Evolutionary conservation across 2,113 vertebrate species (phyloP), one percentile per base, ranked within the genome.

Genomic region (Trematomus loennbergii): DNA sequence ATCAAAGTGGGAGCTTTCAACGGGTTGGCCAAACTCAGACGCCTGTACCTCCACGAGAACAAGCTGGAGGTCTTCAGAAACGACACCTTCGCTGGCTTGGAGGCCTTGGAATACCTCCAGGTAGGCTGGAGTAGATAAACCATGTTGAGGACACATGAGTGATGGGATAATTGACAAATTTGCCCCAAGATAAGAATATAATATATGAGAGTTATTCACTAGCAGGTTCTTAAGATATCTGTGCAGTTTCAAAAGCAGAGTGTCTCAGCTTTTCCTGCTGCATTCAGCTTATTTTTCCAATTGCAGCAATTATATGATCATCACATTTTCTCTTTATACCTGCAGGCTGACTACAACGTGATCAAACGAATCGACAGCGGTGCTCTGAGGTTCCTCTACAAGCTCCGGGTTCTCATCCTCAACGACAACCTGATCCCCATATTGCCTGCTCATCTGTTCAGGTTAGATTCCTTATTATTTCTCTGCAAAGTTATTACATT

Each of bases 301-400:
- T 73, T 67, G 77, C 50, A 66, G 78, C 63, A 83, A 76, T 88
- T 78, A 83, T 18, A 16, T 45, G 55, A 75, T 82, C 72, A 45
- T 78, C 74, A 69, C 75, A 71, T 73, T 78, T 78, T 65, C 43
- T 72, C 36, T 65, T 66, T 49, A 55, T 96, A 96, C 92, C 95
- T 97, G 89, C 97, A 99, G 95, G 97, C 98, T 77, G 98, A 99
- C 96, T 99, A 99, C 94, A 99, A 99, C 33, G 96, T 99, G 88
- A 98, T 99, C 89, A 98, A 98, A 90, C 92, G 96, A 62, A 99
- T 99, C 75, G 98, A 99, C 93, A 98, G 96, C 10, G 98, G 98
- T 43, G 97, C 97, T 22, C 98, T 99, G 92, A 93, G 97, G 89
- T 98, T 98, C 91, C 95, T 99, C 48, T 97, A 96, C 77, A 99